phyloP scores from a whole-genome alignment of 2,888 invertebrate species.

The Scotopteryx bipunctaria region DNA sequence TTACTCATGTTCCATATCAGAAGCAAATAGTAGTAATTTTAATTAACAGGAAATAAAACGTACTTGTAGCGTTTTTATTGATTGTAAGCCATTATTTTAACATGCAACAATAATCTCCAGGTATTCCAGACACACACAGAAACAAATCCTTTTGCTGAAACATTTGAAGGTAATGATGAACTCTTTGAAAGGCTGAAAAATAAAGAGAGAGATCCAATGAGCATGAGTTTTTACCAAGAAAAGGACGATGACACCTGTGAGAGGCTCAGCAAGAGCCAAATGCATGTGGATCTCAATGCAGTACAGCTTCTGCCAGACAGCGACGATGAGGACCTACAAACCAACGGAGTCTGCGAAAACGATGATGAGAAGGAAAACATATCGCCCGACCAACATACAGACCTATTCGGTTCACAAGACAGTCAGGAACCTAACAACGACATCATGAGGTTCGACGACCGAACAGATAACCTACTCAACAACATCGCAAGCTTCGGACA shows the following conservation, averaged over 20 bases:
- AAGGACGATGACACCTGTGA: constrained; percentile 82
- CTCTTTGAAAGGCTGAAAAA: constrained; percentile 78
- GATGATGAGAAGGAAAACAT: constrained; percentile 67
- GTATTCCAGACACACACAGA: constrained; percentile 75
- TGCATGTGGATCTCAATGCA: constrained; percentile 83
- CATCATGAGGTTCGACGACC: constrained; percentile 63
- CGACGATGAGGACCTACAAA: constrained; percentile 73
- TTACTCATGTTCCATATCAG: neutral
- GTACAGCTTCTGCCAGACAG: constrained; percentile 82
- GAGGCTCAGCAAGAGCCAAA: constrained; percentile 58
- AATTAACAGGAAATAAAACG: constrained; percentile 21
- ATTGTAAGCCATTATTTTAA: constrained; percentile 1
- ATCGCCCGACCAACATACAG: constrained; percentile 54
- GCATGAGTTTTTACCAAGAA: constrained; percentile 86
- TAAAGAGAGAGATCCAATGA: constrained; percentile 85
- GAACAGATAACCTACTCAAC: constrained; percentile 48
- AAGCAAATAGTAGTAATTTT: constrained; percentile 1
- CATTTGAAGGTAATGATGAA: constrained; percentile 68
- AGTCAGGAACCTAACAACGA: constrained; percentile 70
- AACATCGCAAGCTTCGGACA: constrained; percentile 52
- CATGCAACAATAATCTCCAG: constrained; percentile 47
- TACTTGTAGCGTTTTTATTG: neutral
- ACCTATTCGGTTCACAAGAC: constrained; percentile 49
- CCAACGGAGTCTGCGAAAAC: constrained; percentile 58
- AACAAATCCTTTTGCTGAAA: constrained; percentile 66